phyloP scores from a whole-genome alignment of 1,140 invertebrate genomes.

The Papilio dardanus region DNA sequence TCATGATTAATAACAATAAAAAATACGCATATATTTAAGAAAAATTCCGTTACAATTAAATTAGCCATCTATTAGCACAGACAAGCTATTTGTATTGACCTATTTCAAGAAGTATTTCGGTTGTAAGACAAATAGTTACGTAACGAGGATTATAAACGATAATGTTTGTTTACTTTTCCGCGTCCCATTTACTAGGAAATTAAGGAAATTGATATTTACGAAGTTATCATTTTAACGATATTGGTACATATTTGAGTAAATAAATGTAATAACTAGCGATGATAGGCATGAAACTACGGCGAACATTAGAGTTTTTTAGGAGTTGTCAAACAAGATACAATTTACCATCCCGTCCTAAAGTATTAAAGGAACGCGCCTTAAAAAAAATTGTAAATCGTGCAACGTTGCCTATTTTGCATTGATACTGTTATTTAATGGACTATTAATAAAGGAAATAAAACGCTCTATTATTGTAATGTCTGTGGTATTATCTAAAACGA shows the following conservation, averaged over 20 bases:
- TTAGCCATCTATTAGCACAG: constrained; percentile 15
- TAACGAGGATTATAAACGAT: neutral
- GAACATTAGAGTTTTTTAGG: neutral
- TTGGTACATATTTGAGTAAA: neutral
- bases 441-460: neutral
- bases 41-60: neutral
- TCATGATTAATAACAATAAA: neutral
- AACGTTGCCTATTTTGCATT: neutral
- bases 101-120: neutral
- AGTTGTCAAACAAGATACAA: neutral
- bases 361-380: too few relatives aligned
- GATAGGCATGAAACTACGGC: too few relatives aligned
- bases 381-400: neutral
- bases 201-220: neutral
- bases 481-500: neutral
- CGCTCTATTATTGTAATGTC: neutral
- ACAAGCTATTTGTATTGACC: neutral
- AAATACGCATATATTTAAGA: neutral
- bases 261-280: neutral
- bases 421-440: neutral
- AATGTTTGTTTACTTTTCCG: neutral
- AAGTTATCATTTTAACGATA: neutral
- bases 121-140: neutral
- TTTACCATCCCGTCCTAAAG: too few relatives aligned
- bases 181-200: neutral